phyloP scores from a whole-genome alignment of 2,113 vertebrate genomes.

The Brachionichthys hirsutus region DNA sequence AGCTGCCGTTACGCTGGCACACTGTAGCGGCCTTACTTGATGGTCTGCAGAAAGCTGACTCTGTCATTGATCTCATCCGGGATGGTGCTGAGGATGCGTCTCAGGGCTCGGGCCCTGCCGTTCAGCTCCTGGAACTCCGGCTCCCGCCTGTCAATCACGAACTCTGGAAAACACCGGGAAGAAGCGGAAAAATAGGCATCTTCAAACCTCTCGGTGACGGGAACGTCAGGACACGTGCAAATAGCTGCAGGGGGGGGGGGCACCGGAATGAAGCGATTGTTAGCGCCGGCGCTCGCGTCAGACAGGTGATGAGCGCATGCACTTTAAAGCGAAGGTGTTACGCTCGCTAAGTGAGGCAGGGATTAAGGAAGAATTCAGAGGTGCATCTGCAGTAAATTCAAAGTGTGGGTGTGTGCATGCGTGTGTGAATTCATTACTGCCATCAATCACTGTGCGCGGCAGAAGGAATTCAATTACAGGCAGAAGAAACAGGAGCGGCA shows the following conservation, averaged over 20 bases:
- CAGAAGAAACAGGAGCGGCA: slow-evolving; percentile 5
- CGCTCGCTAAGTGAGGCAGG: slow-evolving; percentile 36
- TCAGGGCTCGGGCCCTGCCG: slow-evolving; percentile 90
- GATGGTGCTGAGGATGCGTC: slow-evolving; percentile 95
- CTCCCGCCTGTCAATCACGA: slow-evolving; percentile 92
- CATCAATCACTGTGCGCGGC: slow-evolving; percentile 72
- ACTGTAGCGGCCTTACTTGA: slow-evolving; percentile 83
- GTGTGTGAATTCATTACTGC: slow-evolving; percentile 70
- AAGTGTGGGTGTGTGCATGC: slow-evolving; percentile 25
- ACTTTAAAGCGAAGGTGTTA: slow-evolving; percentile 9
- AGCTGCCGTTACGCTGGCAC: slow-evolving; percentile 1
- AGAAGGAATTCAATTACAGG: slow-evolving; percentile 69
- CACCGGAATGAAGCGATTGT: slow-evolving; percentile 21
- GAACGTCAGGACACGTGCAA: slow-evolving; percentile 6
- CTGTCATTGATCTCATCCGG: slow-evolving; percentile 95
- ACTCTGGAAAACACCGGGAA: slow-evolving; percentile 77
- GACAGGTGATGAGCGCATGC: background rate
- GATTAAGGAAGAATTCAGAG: slow-evolving; percentile 52
- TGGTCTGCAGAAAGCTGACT: slow-evolving; percentile 91
- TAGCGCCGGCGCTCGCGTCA: slow-evolving; percentile 7
- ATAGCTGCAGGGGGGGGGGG: slow-evolving; percentile 7
- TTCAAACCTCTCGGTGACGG: slow-evolving; percentile 5
- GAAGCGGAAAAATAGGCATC: slow-evolving; percentile 30
- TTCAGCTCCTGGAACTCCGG: slow-evolving; percentile 95
- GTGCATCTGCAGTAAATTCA: slow-evolving; percentile 67